Percentiles rank a stretch among this genome's conserved stretches.
Conservation (phyloP, 2,113 vertebrate species). For the Steatornis caripensis region DNA sequence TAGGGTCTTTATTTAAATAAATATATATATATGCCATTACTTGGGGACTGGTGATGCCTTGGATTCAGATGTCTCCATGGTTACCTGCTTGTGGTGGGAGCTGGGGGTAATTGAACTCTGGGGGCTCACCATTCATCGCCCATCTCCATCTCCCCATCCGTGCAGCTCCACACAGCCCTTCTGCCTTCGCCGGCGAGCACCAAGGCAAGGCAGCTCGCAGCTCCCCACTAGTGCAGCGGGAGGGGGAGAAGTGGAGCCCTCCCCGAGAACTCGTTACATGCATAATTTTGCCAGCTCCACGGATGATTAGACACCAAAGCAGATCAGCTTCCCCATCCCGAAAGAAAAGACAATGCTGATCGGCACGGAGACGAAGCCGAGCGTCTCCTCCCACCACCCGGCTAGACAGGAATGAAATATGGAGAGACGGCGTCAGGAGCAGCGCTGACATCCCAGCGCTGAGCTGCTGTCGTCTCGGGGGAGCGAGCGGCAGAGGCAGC, state of each 20-base stretch:
- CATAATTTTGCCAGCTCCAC: background rate
- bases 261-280: background rate
- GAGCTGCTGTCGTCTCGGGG: background rate
- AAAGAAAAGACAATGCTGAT: background rate
- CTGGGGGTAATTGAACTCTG: slow-evolving; percentile 63
- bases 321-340: background rate
- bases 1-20: background rate
- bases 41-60: slow-evolving; percentile 30
- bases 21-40: background rate
- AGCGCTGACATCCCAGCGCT: background rate
- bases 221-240: background rate
- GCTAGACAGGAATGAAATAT: background rate
- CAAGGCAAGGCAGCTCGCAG: background rate
- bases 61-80: slow-evolving; percentile 72
- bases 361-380: background rate
- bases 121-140: slow-evolving; percentile 31
- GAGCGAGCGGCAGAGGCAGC: background rate
- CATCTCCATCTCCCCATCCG: background rate
- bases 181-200: background rate
- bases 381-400: slow-evolving; percentile 1
- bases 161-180: background rate
- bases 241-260: background rate
- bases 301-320: background rate
- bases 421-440: background rate
- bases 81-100: slow-evolving; percentile 62